Evolutionary conservation across 1,140 invertebrate genomes (phyloP).

Genomic region (Caligus rogercresseyi): DNA sequence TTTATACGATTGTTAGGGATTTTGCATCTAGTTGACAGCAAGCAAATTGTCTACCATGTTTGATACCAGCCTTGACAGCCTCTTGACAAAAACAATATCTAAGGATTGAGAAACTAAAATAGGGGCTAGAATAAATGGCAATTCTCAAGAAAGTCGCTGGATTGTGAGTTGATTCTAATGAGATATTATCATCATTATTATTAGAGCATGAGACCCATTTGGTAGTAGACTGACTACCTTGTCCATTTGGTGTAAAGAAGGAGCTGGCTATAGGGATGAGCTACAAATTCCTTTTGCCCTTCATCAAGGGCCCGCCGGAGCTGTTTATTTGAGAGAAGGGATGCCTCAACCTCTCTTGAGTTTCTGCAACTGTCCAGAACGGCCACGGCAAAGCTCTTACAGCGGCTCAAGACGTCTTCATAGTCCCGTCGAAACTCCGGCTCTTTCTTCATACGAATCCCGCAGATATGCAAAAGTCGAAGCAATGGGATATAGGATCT

Average conservation of each 20-base stretch:
- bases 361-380: slow-evolving; percentile 8
- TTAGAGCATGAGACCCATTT: too few relatives aligned
- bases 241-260: slow-evolving; percentile 1
- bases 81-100: too few relatives aligned
- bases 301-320: slow-evolving; percentile 5
- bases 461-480: background rate
- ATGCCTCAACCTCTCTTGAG: background rate
- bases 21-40: too few relatives aligned
- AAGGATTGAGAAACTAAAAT: too few relatives aligned
- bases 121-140: too few relatives aligned
- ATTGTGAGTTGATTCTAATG: too few relatives aligned
- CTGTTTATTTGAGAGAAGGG: background rate
- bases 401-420: background rate
- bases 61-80: too few relatives aligned
- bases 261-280: slow-evolving; percentile 13
- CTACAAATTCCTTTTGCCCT: slow-evolving; percentile 12
- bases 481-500: slow-evolving; percentile 6
- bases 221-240: too few relatives aligned
- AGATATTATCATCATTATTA: too few relatives aligned
- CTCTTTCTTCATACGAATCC: slow-evolving; percentile 4
- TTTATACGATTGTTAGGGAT: too few relatives aligned
- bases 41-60: too few relatives aligned
- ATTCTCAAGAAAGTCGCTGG: too few relatives aligned
- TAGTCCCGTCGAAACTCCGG: slow-evolving; percentile 10
- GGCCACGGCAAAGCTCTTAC: background rate